Percentiles rank a stretch among this genome's conserved stretches.
Evolutionary conservation across 1,140 invertebrate genomes (phyloP).

Genomic region (Macrocentrus cingulum): DNA sequence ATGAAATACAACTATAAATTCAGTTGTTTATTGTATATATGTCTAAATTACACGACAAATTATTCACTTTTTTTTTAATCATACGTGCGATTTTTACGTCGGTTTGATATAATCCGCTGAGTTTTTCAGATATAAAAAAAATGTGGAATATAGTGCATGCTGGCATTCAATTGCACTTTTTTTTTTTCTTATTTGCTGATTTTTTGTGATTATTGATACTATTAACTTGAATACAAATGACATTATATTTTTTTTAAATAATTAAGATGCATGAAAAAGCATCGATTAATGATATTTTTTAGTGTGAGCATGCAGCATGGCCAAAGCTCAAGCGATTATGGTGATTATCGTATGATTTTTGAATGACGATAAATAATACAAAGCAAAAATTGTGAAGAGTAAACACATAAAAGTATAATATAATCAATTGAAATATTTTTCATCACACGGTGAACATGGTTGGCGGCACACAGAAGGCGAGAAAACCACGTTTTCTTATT

Average conservation of each 20-base stretch:
- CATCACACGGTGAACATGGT: constrained; percentile 32
- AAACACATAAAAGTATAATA: constrained; percentile 1
- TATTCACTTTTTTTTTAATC: constrained; percentile 7
- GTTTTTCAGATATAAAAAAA: constrained; percentile 13
- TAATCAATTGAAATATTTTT: constrained; percentile 15
- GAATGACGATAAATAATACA: neutral
- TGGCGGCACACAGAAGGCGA: constrained; percentile 36
- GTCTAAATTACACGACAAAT: constrained; percentile 15
- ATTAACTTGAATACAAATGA: neutral
- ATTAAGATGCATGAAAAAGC: constrained; percentile 3
- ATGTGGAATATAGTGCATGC: constrained; percentile 25
- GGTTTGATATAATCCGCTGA: neutral
- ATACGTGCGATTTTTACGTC: constrained; percentile 9
- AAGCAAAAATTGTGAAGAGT: constrained; percentile 1
- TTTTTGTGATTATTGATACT: neutral
- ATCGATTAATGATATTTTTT: constrained; percentile 4
- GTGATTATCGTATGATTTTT: constrained; percentile 31
- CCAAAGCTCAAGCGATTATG: constrained; percentile 53
- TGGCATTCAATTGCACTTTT: constrained; percentile 16
- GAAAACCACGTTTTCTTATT: too few relatives aligned
- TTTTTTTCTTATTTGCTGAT: neutral
- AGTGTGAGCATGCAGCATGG: constrained; percentile 52
- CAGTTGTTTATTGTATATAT: constrained; percentile 5
- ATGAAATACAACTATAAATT: constrained; percentile 19
- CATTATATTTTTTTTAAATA: neutral